Base-by-base conservation (phyloP, 2,797 vertebrate species). In the Enteromius mattozi region DNA sequence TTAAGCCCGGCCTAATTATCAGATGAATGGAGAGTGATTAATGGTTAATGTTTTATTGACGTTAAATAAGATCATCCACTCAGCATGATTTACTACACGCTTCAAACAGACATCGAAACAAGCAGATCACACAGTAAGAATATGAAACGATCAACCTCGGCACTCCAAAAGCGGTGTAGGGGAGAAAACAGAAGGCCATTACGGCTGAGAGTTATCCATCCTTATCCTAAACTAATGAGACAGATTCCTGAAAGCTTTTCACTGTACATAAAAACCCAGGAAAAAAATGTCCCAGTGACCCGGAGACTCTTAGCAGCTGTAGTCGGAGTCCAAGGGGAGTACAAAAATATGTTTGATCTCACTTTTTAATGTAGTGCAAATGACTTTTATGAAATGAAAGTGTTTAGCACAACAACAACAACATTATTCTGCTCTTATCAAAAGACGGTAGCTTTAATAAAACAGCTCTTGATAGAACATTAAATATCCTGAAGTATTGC, bases 161-260 rank as follows among this genome's bases (percentile, higher is more conserved):
- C 56, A 21, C 19, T 80, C 40, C 79, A 85, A 27, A 19, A 78
- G 19, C 35, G 19, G 16, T 16, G 68, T 42, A 75, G 65, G 13
- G 17, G 47, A 77, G 45, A 42, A 80, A 81, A 86, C 71, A 78
- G 78, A 35, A 3, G 51, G 9, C 71, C 74, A 54, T 87, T 78
- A 81, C 37, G 69, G 42, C 68, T 51, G n/a, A 85, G 40, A 85
- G 49, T 71, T 74, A 78, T 61, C 49, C 72, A 87, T 76, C 35
- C 85, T 83, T 76, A 83, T 74, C 47, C 61, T 88, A 80, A 86
- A 86, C 65, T n/a, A 88, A 81, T 37, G 74, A 80, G 86, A 86
- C 82, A 83, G 80, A 61, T 84, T 76, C 69, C 59, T 84, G 72
- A 89, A 87, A 84, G 82, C 81, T 14, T 54, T 86, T 69, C 68